Evolutionary conservation across 2,888 invertebrate species (phyloP), one percentile per base, ranked within the genome.

Genomic region (Gerosis bhagava): DNA sequence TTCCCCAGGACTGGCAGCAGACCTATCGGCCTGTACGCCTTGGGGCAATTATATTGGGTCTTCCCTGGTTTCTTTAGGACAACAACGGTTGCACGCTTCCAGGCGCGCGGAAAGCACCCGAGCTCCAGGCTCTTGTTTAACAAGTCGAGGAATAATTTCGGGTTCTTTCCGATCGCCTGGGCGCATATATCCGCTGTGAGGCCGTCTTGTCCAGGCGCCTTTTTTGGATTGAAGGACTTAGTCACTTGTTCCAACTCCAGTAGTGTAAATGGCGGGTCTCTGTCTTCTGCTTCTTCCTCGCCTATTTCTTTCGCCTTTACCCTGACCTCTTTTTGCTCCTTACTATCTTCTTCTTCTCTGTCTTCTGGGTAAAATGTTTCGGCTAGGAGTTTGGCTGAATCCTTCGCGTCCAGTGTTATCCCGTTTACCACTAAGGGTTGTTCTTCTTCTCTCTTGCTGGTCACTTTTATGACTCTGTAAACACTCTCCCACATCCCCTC

Each of bases 11-110:
- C n/a, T n/a, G n/a, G n/a, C n/a, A n/a, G n/a, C n/a, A n/a, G n/a
- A n/a, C n/a, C n/a, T n/a, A 49, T 49, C 0, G 50, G 46, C n/a
- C 47, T 19, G 28, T 24, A 25, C 3, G 43, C 16, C 8, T 16
- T 34, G 3, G 34, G 25, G 3, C 3, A 16, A 1, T 10, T 34
- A 5, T 36, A 36, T 13, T n/a, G 7, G 2, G 5, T 8, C 13
- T 36, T 36, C 2, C 42, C 42, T 1, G 42, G 34, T 13, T 43
- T 43, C 12, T 21, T 6, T 5, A 43, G 15, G 1, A 28, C 21
- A n/a, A 21, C 7, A 1, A 21, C 21, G 4, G 21, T 6, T 21
- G 21, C 21, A 1, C 7, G 5, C 21, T 21, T 21, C 21, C 21
- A 21, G 21, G 7, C 7, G 1, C 21, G 21, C 7, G 21, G 21